Percentiles rank a stretch among this genome's conserved stretches.
phyloP scores from a whole-genome alignment of 2,797 vertebrate species.

The Rachycentron canadum region DNA sequence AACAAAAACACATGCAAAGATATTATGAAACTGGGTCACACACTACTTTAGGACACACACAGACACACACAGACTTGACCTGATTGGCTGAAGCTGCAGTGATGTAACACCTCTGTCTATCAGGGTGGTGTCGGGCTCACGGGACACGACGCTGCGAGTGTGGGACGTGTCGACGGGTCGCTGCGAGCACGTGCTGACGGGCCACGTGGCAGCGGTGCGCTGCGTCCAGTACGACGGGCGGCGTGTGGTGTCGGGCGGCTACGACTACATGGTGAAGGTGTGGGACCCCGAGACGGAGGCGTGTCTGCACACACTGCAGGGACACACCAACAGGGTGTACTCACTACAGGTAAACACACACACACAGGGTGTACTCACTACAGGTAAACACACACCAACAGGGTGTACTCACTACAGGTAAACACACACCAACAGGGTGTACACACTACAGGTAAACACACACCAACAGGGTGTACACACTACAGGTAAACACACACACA shows the following conservation, averaged over 20 bases:
- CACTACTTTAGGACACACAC: too few relatives aligned
- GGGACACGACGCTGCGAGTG: constrained; percentile 93
- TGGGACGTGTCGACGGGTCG: constrained; percentile 94
- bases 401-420: constrained; percentile 97
- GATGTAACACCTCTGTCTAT: background rate
- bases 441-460: constrained; percentile 96
- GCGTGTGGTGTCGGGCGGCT: constrained; percentile 94
- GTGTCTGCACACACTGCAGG: constrained; percentile 95
- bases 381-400: constrained; percentile 96
- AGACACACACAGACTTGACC: background rate
- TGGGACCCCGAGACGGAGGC: constrained; percentile 96
- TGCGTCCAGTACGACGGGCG: constrained; percentile 95
- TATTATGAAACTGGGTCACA: constrained; percentile 3
- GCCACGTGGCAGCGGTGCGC: constrained; percentile 94
- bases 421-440: constrained; percentile 69
- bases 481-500: too few relatives aligned
- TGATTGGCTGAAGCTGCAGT: constrained; percentile 14
- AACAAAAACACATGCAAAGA: background rate
- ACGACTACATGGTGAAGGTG: constrained; percentile 97
- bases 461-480: constrained; percentile 95
- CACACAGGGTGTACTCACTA: constrained; percentile 88
- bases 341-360: constrained; percentile 90
- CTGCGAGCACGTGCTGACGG: constrained; percentile 94
- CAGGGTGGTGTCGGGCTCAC: constrained; percentile 95
- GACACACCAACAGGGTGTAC: constrained; percentile 96